These are phyloP conservation scores for Megastigmus dorsalis DNA, from an alignment of 2,888 invertebrate genomes.

Conservation along the genomic window DNA sequence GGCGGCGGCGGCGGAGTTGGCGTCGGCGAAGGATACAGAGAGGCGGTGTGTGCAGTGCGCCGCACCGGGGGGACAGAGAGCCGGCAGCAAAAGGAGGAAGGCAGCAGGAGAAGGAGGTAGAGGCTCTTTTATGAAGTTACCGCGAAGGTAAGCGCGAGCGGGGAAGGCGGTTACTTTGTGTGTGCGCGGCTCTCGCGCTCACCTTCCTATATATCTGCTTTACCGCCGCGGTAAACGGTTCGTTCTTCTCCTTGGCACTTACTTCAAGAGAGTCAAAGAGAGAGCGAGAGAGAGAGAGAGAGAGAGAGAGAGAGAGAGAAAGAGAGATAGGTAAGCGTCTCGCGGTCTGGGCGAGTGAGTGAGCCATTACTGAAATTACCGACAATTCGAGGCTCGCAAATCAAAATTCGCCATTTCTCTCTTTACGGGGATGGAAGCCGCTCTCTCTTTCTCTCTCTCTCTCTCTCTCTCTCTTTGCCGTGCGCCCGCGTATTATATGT, in stretches of 20 bases:
- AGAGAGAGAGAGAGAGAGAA: conserved; percentile 9
- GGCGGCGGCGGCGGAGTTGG: conserved; percentile 21
- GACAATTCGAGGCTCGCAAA: conserved; percentile 72
- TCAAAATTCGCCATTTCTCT: conserved; percentile 70
- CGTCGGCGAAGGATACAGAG: conserved; percentile 46
- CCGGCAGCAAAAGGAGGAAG: not conserved
- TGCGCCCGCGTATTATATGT: conserved; percentile 9
- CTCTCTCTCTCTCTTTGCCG: conserved; percentile 62
- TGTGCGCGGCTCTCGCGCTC: conserved; percentile 41
- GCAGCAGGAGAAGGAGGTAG: conserved; percentile 40
- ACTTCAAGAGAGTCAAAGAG: not conserved
- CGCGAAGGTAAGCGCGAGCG: conserved; percentile 60
- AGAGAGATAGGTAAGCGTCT: conserved; percentile 25
- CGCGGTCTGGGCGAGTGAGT: conserved; percentile 62
- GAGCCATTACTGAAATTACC: conserved; percentile 73
- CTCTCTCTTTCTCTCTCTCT: no score
- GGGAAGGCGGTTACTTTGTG: conserved; percentile 66
- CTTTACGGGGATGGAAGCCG: conserved; percentile 47
- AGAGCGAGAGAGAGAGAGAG: conserved; percentile 5
- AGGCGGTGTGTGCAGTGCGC: not conserved
- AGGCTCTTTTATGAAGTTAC: conserved; percentile 70
- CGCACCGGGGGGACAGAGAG: not conserved
- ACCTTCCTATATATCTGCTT: conserved; percentile 56
- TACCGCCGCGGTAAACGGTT: conserved; percentile 59
- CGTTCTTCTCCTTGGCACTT: conserved; percentile 52